Conservation (phyloP, 1,140 invertebrate genomes). For the Helicoverpa armigera region DNA sequence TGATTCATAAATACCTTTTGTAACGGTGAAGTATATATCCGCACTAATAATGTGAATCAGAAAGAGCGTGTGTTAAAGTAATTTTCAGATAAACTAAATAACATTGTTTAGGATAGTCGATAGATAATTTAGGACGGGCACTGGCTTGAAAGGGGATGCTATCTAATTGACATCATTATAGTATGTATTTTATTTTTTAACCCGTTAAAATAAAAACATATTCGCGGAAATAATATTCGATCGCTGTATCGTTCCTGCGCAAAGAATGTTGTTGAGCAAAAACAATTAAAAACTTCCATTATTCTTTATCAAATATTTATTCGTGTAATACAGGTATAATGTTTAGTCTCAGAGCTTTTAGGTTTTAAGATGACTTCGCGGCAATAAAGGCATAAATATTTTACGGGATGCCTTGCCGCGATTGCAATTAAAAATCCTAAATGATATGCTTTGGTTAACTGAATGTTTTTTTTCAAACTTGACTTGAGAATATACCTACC, state of each 20-base stretch:
- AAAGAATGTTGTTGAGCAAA: neutral
- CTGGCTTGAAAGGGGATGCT: too few species aligned
- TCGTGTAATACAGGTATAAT: neutral
- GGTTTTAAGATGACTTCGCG: neutral
- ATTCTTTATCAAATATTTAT: constrained; percentile 28
- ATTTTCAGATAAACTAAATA: too few species aligned
- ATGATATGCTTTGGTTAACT: neutral
- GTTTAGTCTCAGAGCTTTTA: constrained; percentile 14
- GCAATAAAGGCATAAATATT: neutral
- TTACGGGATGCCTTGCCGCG: neutral
- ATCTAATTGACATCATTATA: too few species aligned
- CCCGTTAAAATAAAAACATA: too few species aligned
- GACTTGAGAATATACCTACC: too few species aligned
- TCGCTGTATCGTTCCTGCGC: too few species aligned
- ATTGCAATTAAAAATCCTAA: neutral
- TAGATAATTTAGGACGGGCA: too few species aligned
- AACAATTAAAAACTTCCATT: constrained; percentile 17
- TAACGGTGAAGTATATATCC: constrained; percentile 45
- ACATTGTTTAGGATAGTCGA: too few species aligned
- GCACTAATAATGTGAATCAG: neutral
- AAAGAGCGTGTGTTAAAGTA: too few species aligned
- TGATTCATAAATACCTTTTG: constrained; percentile 53
- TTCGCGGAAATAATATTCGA: too few species aligned
- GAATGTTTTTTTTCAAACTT: neutral
- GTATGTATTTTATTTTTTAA: too few species aligned